Evolutionary conservation across 2,797 vertebrate genomes (phyloP).

Genomic region (Rhinogobio ventralis): DNA sequence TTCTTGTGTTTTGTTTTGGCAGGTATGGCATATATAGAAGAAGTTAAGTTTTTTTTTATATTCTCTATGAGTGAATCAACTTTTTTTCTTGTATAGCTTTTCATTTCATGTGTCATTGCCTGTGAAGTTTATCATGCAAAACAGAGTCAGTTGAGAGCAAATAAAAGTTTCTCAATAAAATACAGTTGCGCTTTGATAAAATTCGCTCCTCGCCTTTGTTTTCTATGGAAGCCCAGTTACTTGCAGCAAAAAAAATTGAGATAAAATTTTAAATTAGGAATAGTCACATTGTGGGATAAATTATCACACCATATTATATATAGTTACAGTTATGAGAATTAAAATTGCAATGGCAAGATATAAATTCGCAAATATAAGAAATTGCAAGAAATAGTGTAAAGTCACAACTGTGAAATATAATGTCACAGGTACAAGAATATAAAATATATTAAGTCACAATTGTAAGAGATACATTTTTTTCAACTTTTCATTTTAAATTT

Average conservation of each 20-base stretch:
- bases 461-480: too few relatives aligned
- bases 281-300: too few relatives aligned
- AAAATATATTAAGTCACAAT: too few relatives aligned
- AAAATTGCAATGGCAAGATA: not conserved
- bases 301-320: not conserved
- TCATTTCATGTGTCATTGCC: slow-evolving; percentile 14
- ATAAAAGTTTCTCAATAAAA: slow-evolving; percentile 19
- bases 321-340: not conserved
- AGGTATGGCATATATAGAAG: not conserved
- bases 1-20: slow-evolving; percentile 29
- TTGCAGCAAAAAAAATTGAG: not conserved
- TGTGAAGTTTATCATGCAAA: slow-evolving; percentile 34
- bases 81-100: slow-evolving; percentile 25
- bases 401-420: too few relatives aligned
- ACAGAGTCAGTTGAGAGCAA: slow-evolving; percentile 24
- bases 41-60: slow-evolving; percentile 16
- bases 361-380: not conserved
- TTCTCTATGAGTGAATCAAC: not conserved
- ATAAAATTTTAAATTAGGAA: not conserved
- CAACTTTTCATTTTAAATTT: too few relatives aligned
- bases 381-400: not conserved
- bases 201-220: slow-evolving; percentile 2
- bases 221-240: not conserved
- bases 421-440: too few relatives aligned
- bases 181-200: slow-evolving; percentile 29